phyloP scores from a whole-genome alignment of 2,888 invertebrate species.

The Conus canariensis region DNA sequence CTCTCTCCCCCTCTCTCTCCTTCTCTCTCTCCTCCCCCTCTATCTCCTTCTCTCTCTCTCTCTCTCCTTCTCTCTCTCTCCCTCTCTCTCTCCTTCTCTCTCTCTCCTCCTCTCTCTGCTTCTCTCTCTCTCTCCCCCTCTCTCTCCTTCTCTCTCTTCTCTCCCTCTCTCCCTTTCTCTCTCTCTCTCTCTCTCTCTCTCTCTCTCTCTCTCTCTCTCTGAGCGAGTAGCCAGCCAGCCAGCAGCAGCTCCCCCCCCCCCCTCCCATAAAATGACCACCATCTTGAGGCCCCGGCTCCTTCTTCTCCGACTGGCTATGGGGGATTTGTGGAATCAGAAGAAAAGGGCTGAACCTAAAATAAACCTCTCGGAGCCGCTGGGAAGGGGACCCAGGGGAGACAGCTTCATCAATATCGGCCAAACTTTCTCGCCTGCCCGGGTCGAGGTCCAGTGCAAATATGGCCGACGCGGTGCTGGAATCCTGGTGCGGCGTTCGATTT shows the following conservation, averaged over 20 bases:
- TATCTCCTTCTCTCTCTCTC: too few species aligned
- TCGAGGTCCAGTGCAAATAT: constrained; percentile 4
- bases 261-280: background rate
- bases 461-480: background rate
- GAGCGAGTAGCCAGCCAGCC: too few species aligned
- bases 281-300: background rate
- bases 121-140: too few species aligned
- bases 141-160: too few species aligned
- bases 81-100: too few species aligned
- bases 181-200: too few species aligned
- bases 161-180: too few species aligned
- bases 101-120: too few species aligned
- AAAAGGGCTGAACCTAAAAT: constrained; percentile 5
- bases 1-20: too few species aligned
- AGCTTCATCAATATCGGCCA: constrained; percentile 35
- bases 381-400: background rate
- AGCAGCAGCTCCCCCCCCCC: background rate
- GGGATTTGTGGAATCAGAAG: constrained; percentile 20
- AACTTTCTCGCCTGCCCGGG: constrained; percentile 4
- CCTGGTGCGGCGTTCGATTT: background rate
- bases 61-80: too few species aligned
- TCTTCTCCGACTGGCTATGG: background rate
- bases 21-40: too few species aligned
- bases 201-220: too few species aligned
- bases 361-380: constrained; percentile 20